A percentile compares a stretch with the other conserved stretches of the same genome.
Conservation (phyloP, 2,797 vertebrate species). For the Varecia variegata region DNA sequence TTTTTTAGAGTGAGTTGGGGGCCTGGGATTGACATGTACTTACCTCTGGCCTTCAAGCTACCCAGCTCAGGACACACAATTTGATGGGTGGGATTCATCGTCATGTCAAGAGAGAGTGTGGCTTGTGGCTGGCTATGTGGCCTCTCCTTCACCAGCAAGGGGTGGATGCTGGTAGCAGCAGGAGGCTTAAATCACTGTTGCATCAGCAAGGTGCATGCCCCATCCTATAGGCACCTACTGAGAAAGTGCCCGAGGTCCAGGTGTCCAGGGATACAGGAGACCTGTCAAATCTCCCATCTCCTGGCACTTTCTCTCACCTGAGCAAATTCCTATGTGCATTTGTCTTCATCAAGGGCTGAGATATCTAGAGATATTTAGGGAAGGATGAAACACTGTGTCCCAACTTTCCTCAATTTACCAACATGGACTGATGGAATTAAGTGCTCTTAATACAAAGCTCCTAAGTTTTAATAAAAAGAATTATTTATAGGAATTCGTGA, state of each 20-base stretch:
- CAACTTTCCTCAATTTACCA: background rate
- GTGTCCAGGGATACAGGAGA: too few relatives aligned
- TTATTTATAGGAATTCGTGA: background rate
- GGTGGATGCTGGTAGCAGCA: background rate
- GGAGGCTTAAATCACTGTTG: background rate
- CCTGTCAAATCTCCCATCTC: background rate
- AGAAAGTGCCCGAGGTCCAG: background rate
- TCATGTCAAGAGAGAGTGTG: background rate
- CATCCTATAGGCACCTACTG: background rate
- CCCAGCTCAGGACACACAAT: background rate
- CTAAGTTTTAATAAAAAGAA: background rate
- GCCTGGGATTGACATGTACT: background rate
- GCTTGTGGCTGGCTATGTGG: background rate
- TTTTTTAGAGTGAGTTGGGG: background rate
- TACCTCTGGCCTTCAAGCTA: slow-evolving; percentile 15
- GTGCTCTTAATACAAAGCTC: background rate
- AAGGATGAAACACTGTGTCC: background rate
- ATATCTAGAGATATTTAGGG: background rate
- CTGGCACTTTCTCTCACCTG: background rate
- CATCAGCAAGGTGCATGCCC: background rate
- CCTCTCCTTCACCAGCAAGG: background rate
- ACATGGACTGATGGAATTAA: background rate
- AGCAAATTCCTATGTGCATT: background rate
- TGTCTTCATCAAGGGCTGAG: background rate
- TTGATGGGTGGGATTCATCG: background rate